phyloP scores from a whole-genome alignment of 2,888 invertebrate genomes.

The Ectemnius continuus region DNA sequence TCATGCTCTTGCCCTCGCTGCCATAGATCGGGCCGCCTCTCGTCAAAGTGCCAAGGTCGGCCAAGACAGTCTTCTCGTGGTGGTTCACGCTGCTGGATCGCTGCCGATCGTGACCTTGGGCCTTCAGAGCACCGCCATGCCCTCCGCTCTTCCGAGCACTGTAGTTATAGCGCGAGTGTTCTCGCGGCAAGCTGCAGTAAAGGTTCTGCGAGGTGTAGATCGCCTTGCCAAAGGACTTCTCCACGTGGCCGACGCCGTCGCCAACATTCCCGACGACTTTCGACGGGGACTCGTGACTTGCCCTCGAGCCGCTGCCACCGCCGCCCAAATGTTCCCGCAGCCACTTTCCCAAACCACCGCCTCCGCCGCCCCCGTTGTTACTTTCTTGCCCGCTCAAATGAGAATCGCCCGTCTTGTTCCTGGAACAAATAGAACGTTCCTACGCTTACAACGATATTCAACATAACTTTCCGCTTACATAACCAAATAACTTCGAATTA shows the following conservation, averaged over 20 bases:
- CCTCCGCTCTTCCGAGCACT: conserved; percentile 54
- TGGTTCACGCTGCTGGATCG: conserved; percentile 60
- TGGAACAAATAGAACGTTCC: conserved; percentile 47
- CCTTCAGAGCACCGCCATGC: conserved; percentile 47
- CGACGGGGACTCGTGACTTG: conserved; percentile 58
- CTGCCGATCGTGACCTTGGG: conserved; percentile 60
- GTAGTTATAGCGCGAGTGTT: conserved; percentile 63
- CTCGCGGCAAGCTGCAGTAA: conserved; percentile 74
- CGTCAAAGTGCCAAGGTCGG: conserved; percentile 57
- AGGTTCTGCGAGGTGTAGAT: conserved; percentile 72
- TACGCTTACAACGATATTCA: conserved; percentile 6
- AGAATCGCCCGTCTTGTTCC: conserved; percentile 61
- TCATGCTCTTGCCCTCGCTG: conserved; percentile 70
- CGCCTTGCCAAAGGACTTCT: conserved; percentile 58
- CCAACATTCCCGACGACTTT: conserved; percentile 42
- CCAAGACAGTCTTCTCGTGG: conserved; percentile 54
- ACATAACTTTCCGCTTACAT: background rate
- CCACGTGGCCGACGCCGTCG: conserved; percentile 34
- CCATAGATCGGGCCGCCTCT: conserved; percentile 65
- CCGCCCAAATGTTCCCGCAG: conserved; percentile 73
- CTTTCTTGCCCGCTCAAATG: conserved; percentile 39
- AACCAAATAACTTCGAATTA: background rate
- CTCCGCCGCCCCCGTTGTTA: conserved; percentile 39
- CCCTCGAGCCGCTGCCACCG: conserved; percentile 66
- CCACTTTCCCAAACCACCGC: conserved; percentile 72